Conservation (phyloP, 92 coral and sea anemone genomes). For the Scolanthus callimorphus region DNA sequence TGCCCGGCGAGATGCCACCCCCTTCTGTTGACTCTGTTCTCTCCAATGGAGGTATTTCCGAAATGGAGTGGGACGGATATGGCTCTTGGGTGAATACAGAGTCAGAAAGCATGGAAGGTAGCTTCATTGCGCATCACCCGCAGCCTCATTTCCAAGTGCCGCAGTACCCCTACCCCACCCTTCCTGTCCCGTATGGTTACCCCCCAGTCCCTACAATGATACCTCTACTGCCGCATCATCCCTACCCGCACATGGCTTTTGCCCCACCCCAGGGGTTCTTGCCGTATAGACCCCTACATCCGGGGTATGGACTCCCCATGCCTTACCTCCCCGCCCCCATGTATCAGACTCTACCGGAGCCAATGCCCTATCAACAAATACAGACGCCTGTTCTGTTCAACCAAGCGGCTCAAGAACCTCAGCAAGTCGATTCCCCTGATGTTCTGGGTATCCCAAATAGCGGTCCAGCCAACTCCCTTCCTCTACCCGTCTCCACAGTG, state of each 20-base stretch:
- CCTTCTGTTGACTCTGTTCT: background rate
- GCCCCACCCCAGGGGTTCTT: conserved; percentile 16
- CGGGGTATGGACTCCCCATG: conserved; percentile 12
- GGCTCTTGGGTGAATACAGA: background rate
- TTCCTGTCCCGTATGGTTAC: conserved; percentile 20
- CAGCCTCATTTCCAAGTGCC: conserved; percentile 7
- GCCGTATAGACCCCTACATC: conserved; percentile 20
- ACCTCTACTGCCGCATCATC: conserved; percentile 17
- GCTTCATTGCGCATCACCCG: background rate
- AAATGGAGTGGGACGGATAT: conserved; percentile 2
- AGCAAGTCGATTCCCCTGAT: conserved; percentile 19
- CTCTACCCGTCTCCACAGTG: too few relatives aligned
- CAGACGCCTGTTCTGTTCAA: background rate
- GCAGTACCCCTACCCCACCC: conserved; percentile 8
- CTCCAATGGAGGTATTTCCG: background rate
- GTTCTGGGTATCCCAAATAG: conserved; percentile 20
- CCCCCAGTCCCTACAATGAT: conserved; percentile 26
- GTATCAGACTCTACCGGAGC: conserved; percentile 8
- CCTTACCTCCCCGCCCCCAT: conserved; percentile 19
- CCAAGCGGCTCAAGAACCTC: background rate
- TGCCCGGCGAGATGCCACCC: background rate
- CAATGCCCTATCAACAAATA: background rate
- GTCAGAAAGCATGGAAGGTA: background rate
- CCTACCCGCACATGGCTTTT: conserved; percentile 16
- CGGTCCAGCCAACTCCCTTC: background rate